Base-by-base conservation (phyloP, 2,113 vertebrate species). In the Hystrix brachyura region DNA sequence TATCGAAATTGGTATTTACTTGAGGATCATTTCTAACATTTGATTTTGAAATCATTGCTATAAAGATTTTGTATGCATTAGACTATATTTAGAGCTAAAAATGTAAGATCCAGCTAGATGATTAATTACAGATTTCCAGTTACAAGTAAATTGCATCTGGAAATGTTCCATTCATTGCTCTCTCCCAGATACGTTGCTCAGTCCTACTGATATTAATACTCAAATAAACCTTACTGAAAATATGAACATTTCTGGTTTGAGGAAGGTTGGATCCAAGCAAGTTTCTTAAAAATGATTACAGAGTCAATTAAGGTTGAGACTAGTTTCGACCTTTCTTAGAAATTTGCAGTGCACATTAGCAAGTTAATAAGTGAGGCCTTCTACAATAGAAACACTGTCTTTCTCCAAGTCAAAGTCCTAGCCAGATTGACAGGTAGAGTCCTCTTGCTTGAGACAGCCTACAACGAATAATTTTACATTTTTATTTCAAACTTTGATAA, bases 231-330 rank as follows among this genome's bases (percentile, higher is more conserved):
- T 0, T 11, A 2, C 25, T 81, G n/a, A 25, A 76, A 46, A 38
- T 17, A 90, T 80, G 18, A 53, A 60, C 23, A 86, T 81, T 55
- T 92, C 71, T 74, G 72, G 43, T 92, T 21, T 94, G 72, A 91
- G 64, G 79, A 88, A 65, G 5, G 43, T 12, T 74, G 14, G 8
- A 60, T 65, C 25, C 64, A 76, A 95, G 4, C 51, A 90, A 1
- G 21, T 21, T 93, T 90, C 62, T 46, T 18, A 80, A 81, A 85
- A 74, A 59, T 53, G 17, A 17, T 71, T 81, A 19, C 29, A 69
- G 46, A 59, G n/a, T 71, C 55, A 72, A 17, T 51, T 53, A 23
- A 78, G n/a, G 5, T 15, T 84, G 19, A 72, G 19, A 87, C 87
- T 5, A 34, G 51, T 72, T 87, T 87, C 43, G 82, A 14, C 4